Conservation (phyloP, 2,888 invertebrate genomes). For the Euproctis similis region DNA sequence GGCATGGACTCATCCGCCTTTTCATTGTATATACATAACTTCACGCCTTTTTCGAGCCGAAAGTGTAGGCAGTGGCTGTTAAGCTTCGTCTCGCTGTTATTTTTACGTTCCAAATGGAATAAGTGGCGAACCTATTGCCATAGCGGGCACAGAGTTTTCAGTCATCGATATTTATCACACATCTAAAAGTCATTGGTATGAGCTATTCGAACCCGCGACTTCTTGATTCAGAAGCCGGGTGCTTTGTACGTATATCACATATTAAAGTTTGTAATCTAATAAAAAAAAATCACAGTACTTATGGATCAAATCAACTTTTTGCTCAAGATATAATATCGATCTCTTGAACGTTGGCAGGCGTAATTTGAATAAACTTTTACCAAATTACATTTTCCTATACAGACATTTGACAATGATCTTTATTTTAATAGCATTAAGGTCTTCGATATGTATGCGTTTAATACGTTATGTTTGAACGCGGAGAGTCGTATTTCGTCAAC, state of each 20-base stretch:
- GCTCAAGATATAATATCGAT: slow-evolving; percentile 56
- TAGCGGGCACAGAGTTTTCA: no score
- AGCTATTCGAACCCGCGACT: no score
- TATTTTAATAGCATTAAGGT: neutral
- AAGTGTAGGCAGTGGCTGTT: no score
- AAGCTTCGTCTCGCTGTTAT: no score
- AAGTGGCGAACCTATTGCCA: no score
- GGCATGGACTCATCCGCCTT: no score
- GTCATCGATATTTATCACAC: no score
- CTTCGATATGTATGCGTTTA: neutral
- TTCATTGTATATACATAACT: no score
- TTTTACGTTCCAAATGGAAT: no score
- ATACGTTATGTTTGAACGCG: slow-evolving; percentile 3
- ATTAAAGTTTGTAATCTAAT: slow-evolving; percentile 19
- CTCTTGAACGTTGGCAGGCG: slow-evolving; percentile 39
- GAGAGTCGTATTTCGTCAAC: slow-evolving; percentile 37
- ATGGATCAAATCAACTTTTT: slow-evolving; percentile 51
- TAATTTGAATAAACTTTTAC: slow-evolving; percentile 46
- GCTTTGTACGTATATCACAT: slow-evolving; percentile 8
- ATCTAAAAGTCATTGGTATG: no score
- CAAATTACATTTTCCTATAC: slow-evolving; percentile 8
- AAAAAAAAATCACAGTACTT: slow-evolving; percentile 26
- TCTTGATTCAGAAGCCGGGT: no score
- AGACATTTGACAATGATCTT: slow-evolving; percentile 10
- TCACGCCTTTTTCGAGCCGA: no score